Evolutionary conservation across 1,140 invertebrate genomes (phyloP).

Genomic region (Micrasema minimum): DNA sequence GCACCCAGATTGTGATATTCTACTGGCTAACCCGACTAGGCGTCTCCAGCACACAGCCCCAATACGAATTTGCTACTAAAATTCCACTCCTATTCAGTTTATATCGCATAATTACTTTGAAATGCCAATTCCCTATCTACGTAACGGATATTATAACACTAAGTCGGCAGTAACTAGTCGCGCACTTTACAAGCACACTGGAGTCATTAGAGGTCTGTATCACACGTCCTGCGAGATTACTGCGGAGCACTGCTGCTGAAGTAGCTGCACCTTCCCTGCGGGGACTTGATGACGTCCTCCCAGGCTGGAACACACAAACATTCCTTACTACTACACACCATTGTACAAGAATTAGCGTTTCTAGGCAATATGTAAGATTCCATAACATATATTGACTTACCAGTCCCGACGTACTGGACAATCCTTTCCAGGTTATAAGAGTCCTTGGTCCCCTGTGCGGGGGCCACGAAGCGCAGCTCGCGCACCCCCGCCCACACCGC

Average conservation of each 20-base stretch:
- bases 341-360: no score
- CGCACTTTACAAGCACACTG: conserved; percentile 1
- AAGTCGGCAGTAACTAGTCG: no score
- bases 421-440: conserved; percentile 71
- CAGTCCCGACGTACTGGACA: conserved; percentile 71
- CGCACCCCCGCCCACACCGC: conserved; percentile 24
- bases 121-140: no score
- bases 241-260: conserved; percentile 55
- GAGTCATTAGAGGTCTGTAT: neutral
- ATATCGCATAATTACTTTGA: no score
- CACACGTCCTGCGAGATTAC: neutral
- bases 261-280: conserved; percentile 62
- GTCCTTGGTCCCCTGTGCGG: conserved; percentile 42
- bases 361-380: no score
- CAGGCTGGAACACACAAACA: conserved; percentile 65
- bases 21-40: no score
- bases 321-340: no score
- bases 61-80: no score
- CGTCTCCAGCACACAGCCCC: no score
- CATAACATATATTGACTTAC: conserved; percentile 58
- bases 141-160: no score
- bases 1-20: no score
- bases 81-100: no score
- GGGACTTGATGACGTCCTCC: conserved; percentile 66
- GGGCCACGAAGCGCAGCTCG: conserved; percentile 45